Evolutionary conservation across 2,113 vertebrate species (phyloP), one percentile per base, ranked within the genome.

Genomic region (Falco punctatus): DNA sequence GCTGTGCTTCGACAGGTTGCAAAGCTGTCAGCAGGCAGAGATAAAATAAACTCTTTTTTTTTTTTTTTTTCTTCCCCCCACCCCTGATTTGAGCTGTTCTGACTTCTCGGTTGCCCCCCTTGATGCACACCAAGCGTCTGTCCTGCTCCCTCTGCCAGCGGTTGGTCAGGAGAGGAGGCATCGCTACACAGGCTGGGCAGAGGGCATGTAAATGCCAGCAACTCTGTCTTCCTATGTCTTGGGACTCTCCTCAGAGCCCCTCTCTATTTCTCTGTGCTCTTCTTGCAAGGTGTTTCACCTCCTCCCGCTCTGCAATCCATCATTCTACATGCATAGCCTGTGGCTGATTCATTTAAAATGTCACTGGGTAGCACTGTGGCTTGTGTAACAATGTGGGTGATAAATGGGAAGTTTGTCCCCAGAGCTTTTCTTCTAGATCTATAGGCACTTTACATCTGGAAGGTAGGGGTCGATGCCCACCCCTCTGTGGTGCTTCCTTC

Each of bases 291-390:
- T 90, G 35, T 91, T 94, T 91, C 91, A 62, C 71, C 66, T 91
- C 49, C 42, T 82, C 10, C 74, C 0, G 2, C 49, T 73, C 62
- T 3, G 33, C 73, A 91, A 93, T 96, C 67, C 54, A 77, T 96
- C 92, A 95, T 89, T 48, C 58, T 85, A 32, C 0, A 2, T 89
- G 78, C 70, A 57, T 81, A 92, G 89, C 95, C 70, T 87, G 52
- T 79, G 77, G 81, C 93, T 82, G 81, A 85, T 82, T 90, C 61
- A 84, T 95, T 94, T 96, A 75, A 96, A 96, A 92, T 96, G 89
- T 91, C 89, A 94, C 44, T 69, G 57, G 21, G 48, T 72, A 92
- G 40, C 65, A 35, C 57, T 61, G 77, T 65, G 77, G 38, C 51
- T 92, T 95, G 87, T 96, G 49, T 95, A 96, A 96, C 57, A 85